Conservation (phyloP, 2,113 vertebrate species). For the Ceratotherium simum region DNA sequence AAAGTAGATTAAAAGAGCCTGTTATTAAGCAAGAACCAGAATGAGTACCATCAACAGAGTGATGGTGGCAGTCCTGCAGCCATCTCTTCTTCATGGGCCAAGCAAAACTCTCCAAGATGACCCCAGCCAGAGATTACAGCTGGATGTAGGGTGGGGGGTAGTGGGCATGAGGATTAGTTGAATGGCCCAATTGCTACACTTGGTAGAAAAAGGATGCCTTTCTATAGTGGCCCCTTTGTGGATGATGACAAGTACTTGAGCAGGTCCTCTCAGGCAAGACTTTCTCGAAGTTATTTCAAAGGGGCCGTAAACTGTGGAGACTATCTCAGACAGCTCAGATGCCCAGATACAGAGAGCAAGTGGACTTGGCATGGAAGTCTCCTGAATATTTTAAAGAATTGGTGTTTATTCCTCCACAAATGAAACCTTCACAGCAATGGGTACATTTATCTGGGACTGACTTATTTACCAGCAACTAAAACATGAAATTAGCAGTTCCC, state of each 20-base stretch:
- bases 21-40: neutral
- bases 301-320: slow-evolving; percentile 42
- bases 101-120: neutral
- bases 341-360: slow-evolving; percentile 22
- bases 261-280: slow-evolving; percentile 75
- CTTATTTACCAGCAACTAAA: slow-evolving; percentile 83
- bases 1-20: neutral
- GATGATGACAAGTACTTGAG: slow-evolving; percentile 77
- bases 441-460: slow-evolving; percentile 79
- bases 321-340: slow-evolving; percentile 61
- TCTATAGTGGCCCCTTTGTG: slow-evolving; percentile 2
- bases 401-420: slow-evolving; percentile 75
- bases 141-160: neutral
- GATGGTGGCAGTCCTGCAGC: neutral
- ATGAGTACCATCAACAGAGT: neutral
- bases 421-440: slow-evolving; percentile 75
- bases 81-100: neutral
- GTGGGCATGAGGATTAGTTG: neutral
- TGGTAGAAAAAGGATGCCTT: slow-evolving; percentile 11
- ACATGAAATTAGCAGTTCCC: slow-evolving; percentile 81
- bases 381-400: slow-evolving; percentile 80
- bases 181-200: neutral
- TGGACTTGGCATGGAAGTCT: slow-evolving; percentile 58
- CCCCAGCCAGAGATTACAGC: neutral
- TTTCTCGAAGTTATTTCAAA: slow-evolving; percentile 82